phyloP scores from a whole-genome alignment of 2,888 invertebrate genomes.

The Drosophila colorata region DNA sequence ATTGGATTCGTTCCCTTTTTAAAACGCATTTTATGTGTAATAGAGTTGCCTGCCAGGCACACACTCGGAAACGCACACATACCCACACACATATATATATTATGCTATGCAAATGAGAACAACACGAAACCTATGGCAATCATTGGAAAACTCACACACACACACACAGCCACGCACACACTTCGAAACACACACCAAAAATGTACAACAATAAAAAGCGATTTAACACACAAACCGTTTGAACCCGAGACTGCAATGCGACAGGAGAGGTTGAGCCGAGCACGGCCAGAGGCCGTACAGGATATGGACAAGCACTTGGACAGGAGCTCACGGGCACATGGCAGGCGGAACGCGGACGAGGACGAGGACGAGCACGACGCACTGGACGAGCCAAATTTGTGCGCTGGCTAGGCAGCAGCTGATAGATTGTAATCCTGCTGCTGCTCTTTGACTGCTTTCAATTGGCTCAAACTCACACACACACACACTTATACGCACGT shows the following conservation, averaged over 20 bases:
- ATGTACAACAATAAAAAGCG: slow-evolving; percentile 76
- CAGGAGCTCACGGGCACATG: slow-evolving; percentile 16
- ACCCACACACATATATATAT: slow-evolving; percentile 9
- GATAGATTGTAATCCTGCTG: slow-evolving; percentile 77
- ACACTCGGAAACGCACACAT: slow-evolving; percentile 26
- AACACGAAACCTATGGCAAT: slow-evolving; percentile 61
- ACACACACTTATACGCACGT: slow-evolving; percentile 16
- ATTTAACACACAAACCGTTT: slow-evolving; percentile 72
- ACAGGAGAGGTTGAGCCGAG: slow-evolving; percentile 41
- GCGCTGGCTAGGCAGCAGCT: slow-evolving; percentile 49
- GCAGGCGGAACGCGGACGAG: slow-evolving; percentile 1
- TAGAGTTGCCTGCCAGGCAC: slow-evolving; percentile 70
- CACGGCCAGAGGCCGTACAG: slow-evolving; percentile 17
- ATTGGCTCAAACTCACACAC: no score
- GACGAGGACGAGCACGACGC: background rate
- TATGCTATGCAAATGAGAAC: slow-evolving; percentile 64
- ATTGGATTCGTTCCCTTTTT: slow-evolving; percentile 65
- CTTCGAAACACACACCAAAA: slow-evolving; percentile 35
- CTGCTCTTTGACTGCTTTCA: slow-evolving; percentile 73
- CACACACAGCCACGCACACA: slow-evolving; percentile 17
- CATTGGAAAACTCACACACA: slow-evolving; percentile 45
- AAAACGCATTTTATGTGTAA: slow-evolving; percentile 76
- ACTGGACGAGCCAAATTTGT: slow-evolving; percentile 46
- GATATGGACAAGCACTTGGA: slow-evolving; percentile 32
- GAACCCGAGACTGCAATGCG: slow-evolving; percentile 74